phyloP scores from a whole-genome alignment of 2,113 vertebrate species.

The Thryonomys swinderianus region DNA sequence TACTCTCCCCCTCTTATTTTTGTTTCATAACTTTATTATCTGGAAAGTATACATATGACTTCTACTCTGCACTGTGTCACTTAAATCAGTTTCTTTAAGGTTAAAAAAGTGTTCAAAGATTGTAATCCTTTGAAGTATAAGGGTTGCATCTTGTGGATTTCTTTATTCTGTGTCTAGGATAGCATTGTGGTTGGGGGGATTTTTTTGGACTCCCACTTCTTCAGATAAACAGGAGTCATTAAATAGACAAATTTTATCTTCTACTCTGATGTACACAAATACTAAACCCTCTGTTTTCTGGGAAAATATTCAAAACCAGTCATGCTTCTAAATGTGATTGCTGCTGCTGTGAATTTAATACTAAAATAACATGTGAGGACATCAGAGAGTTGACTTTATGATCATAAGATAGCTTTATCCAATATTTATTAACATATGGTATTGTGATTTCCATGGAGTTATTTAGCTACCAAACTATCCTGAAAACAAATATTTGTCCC shows the following conservation, averaged over 20 bases:
- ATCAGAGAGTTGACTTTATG: constrained; percentile 21
- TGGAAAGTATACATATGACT: not conserved
- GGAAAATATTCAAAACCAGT: constrained; percentile 36
- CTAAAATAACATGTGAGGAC: constrained; percentile 35
- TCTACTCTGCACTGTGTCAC: not conserved
- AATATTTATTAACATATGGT: constrained; percentile 59
- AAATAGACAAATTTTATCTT: not conserved
- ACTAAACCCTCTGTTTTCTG: not conserved
- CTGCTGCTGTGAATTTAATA: constrained; percentile 57
- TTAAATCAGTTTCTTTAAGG: constrained; percentile 33
- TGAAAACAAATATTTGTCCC: constrained; percentile 17
- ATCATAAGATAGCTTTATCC: constrained; percentile 48
- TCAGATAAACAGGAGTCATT: constrained; percentile 59
- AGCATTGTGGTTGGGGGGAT: not conserved
- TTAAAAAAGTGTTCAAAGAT: constrained; percentile 5
- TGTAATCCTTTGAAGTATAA: constrained; percentile 46
- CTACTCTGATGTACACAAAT: not conserved
- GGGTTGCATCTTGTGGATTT: not conserved
- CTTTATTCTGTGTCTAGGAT: not conserved
- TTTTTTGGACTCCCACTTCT: constrained; percentile 22
- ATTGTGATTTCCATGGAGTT: constrained; percentile 3
- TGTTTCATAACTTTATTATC: not conserved
- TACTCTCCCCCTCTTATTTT: not conserved
- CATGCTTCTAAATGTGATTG: constrained; percentile 44
- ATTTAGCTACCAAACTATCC: not conserved